Evolutionary conservation across 2,888 invertebrate genomes (phyloP), one percentile per base, ranked within the genome.

Genomic region (Chouioia cunea): DNA sequence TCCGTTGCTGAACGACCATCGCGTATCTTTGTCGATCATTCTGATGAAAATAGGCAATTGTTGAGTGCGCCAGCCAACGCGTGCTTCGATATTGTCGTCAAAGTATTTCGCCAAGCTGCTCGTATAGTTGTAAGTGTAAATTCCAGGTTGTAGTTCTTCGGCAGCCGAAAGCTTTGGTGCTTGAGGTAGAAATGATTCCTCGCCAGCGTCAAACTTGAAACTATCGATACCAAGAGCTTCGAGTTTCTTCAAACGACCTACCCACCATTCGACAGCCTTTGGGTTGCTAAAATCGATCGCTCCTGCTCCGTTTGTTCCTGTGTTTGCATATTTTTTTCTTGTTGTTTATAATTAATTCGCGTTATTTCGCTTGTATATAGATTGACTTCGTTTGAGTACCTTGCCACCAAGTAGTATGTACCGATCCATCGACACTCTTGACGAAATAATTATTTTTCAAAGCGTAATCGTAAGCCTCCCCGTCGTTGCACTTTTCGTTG

Each of bases 171-270:
- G 86, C 0, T 88, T 86, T 0, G 92, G 87, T 76, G 90, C 87
- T 83, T 90, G 88, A 44, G 92, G 92, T 52, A 90, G 85, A 90
- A 90, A 93, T 76, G 90, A 89, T 0, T 88, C 87, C 83, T 94
- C 94, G 27, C 94, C 95, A 53, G 94, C 94, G 79, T 95, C 94
- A 78, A 95, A 94, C 86, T 94, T 94, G 76, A 93, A 90, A 71
- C 91, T 90, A 77, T 93, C 92, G 22, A 95, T 89, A 0, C 90
- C 92, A 65, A 90, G 90, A 0, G 87, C 85, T 75, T 90, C 86
- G 2, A 97, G 76, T 4, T 82, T 79, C 65, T 86, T 87, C 36
- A 90, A 78, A 70, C 90, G 86, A 4, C 80, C 79, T 0, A 86
- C 81, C 84, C 87, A 91, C 91, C 91, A 91, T 0, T 86, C 76